Conservation (phyloP, 2,888 invertebrate genomes). For the Caenorhabditis becei region DNA sequence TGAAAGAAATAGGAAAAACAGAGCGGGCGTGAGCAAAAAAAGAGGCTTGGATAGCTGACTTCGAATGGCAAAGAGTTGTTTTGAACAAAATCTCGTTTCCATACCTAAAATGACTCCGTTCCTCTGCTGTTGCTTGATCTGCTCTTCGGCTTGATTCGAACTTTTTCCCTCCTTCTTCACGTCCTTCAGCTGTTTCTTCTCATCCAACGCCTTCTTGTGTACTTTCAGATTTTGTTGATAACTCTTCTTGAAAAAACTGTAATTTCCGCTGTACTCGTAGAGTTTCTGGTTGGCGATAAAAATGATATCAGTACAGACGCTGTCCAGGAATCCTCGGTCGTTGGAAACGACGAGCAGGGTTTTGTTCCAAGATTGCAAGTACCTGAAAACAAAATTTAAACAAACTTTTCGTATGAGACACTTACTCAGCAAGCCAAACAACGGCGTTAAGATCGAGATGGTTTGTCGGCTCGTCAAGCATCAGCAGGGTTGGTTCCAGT, state of each 20-base stretch:
- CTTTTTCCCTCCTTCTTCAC: conserved; percentile 97
- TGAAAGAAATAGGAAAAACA: too few relatives aligned
- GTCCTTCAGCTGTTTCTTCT: conserved; percentile 95
- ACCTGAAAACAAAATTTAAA: conserved; percentile 84
- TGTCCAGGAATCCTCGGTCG: conserved; percentile 99
- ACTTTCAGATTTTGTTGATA: conserved; percentile 95
- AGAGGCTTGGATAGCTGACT: too few relatives aligned
- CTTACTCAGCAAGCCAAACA: conserved; percentile 98
- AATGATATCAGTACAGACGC: conserved; percentile 98
- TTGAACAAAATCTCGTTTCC: conserved; percentile 88
- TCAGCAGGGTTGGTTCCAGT: conserved; percentile 95
- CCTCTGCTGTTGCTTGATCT: conserved; percentile 69
- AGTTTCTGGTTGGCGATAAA: conserved; percentile 96
- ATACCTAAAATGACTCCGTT: conserved; percentile 94
- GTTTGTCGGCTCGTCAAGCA: conserved; percentile 99
- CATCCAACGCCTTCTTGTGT: conserved; percentile 96
- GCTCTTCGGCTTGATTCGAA: conserved; percentile 89
- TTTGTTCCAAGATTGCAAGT: conserved; percentile 98
- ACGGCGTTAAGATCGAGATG: conserved; percentile 99
- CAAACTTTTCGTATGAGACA: conserved; percentile 64
- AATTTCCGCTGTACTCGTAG: conserved; percentile 97
- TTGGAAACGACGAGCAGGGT: conserved; percentile 98
- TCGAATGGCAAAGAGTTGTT: too few relatives aligned
- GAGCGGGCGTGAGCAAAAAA: too few relatives aligned
- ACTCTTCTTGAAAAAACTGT: conserved; percentile 96